Conservation (phyloP, 2,888 invertebrate species). For the Hirtodrosophila duncani region DNA sequence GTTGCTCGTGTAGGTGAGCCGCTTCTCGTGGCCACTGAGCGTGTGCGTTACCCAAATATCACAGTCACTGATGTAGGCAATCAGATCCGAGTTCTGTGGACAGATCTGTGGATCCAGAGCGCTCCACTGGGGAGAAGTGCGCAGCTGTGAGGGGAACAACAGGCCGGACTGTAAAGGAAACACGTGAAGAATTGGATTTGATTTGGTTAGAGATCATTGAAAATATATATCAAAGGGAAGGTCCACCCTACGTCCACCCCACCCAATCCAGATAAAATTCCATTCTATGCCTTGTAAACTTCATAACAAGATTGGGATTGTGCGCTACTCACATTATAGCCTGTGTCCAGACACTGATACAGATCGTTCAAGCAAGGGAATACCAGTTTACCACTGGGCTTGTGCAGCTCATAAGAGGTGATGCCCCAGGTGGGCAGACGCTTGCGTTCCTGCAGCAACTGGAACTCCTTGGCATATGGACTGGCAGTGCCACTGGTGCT, state of each 20-base stretch:
- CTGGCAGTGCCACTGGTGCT: slow-evolving; percentile 77
- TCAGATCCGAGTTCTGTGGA: slow-evolving; percentile 82
- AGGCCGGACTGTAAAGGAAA: slow-evolving; percentile 78
- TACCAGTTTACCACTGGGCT: slow-evolving; percentile 88
- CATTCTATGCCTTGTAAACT: too few relatives aligned
- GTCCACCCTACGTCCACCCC: too few relatives aligned
- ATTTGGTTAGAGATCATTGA: too few relatives aligned
- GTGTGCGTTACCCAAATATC: slow-evolving; percentile 92
- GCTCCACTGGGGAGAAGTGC: slow-evolving; percentile 82
- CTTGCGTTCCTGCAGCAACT: slow-evolving; percentile 93
- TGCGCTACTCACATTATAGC: slow-evolving; percentile 81
- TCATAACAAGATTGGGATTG: too few relatives aligned
- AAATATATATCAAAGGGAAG: too few relatives aligned
- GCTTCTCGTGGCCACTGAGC: slow-evolving; percentile 83
- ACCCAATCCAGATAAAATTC: too few relatives aligned
- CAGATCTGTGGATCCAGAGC: slow-evolving; percentile 88
- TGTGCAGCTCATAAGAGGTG: slow-evolving; percentile 93
- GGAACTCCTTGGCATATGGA: slow-evolving; percentile 90
- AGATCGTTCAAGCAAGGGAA: slow-evolving; percentile 94
- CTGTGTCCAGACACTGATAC: slow-evolving; percentile 89
- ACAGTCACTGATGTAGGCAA: slow-evolving; percentile 92
- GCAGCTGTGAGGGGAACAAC: slow-evolving; percentile 84
- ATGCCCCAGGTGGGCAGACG: slow-evolving; percentile 95
- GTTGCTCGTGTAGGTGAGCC: slow-evolving; percentile 85
- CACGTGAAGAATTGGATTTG: too few relatives aligned